Percentiles rank a stretch among this genome's conserved stretches.
These are phyloP conservation scores for Pachypanchax playfairii DNA, from an alignment of 2,113 vertebrate genomes.

Conservation along the genomic window DNA sequence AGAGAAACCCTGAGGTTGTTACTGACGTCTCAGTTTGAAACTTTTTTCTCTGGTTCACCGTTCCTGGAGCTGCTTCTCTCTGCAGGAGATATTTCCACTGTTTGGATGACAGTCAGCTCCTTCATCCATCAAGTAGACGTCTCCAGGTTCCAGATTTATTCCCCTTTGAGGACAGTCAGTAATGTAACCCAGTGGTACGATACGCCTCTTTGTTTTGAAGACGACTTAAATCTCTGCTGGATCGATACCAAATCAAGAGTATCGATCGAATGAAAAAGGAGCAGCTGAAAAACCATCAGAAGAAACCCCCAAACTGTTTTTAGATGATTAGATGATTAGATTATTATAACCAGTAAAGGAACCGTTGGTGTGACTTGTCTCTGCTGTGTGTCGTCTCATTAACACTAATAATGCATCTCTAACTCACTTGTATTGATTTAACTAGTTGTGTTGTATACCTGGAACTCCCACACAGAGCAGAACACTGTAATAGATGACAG, in stretches of 20 bases:
- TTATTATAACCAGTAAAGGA: too few species aligned
- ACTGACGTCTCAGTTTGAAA: too few species aligned
- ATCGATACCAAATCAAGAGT: slow-evolving; percentile 28
- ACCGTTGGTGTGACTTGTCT: too few species aligned
- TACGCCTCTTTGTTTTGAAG: neutral
- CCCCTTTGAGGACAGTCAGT: slow-evolving; percentile 14
- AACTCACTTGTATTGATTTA: slow-evolving; percentile 27
- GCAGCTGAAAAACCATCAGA: too few species aligned
- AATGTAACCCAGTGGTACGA: neutral
- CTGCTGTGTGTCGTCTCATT: too few species aligned
- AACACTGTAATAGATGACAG: slow-evolving; percentile 88
- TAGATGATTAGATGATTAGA: too few species aligned
- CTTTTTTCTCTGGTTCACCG: too few species aligned
- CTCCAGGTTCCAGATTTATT: neutral
- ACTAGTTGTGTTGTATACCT: slow-evolving; percentile 75
- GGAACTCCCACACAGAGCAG: slow-evolving; percentile 91
- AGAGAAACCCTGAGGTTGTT: too few species aligned
- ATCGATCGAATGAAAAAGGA: neutral
- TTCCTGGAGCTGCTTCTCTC: too few species aligned
- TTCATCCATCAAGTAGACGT: slow-evolving; percentile 4
- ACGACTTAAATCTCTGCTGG: slow-evolving; percentile 1
- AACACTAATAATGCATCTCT: neutral
- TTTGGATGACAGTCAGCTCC: too few species aligned
- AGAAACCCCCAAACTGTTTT: too few species aligned
- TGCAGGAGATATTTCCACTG: too few species aligned